These are phyloP conservation scores for Atherix ibis DNA, from an alignment of 2,888 invertebrate species.

Conservation along the genomic window DNA sequence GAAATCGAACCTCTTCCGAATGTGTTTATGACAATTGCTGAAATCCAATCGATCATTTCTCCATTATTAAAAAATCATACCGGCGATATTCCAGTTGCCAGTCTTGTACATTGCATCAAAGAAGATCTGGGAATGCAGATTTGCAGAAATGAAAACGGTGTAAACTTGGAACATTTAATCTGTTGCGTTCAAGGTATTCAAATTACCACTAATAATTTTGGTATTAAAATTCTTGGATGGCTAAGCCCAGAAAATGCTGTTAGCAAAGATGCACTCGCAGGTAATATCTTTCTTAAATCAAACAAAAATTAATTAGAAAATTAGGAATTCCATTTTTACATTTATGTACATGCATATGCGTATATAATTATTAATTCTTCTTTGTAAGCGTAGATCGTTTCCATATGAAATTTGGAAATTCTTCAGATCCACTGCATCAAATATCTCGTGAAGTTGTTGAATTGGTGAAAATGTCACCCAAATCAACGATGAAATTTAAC, in stretches of 20 bases:
- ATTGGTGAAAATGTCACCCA: constrained; percentile 62
- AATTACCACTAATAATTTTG: constrained; percentile 31
- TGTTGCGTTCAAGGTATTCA: constrained; percentile 63
- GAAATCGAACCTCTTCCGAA: constrained; percentile 48
- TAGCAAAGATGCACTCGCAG: constrained; percentile 11
- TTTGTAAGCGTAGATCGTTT: too few relatives aligned
- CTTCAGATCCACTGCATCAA: constrained; percentile 37
- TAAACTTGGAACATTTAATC: constrained; percentile 78
- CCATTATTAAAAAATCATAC: constrained; percentile 26
- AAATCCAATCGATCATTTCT: constrained; percentile 28
- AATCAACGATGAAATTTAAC: constrained; percentile 65
- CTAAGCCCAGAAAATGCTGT: constrained; percentile 19
- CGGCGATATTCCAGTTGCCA: constrained; percentile 30
- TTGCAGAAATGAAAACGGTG: constrained; percentile 42
- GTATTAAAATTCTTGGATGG: constrained; percentile 31
- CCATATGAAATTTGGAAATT: constrained; percentile 19
- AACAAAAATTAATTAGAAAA: constrained; percentile 30
- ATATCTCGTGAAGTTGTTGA: constrained; percentile 81
- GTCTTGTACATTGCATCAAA: constrained; percentile 29
- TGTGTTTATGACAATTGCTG: constrained; percentile 32
- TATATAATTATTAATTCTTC: too few relatives aligned
- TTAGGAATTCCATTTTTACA: too few relatives aligned
- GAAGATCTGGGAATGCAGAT: constrained; percentile 24
- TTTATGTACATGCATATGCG: too few relatives aligned
- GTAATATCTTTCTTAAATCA: constrained; percentile 2